Evolutionary conservation across 1,140 invertebrate genomes (phyloP), one percentile per base, ranked within the genome.

Genomic region (Neodiprion pinetum): DNA sequence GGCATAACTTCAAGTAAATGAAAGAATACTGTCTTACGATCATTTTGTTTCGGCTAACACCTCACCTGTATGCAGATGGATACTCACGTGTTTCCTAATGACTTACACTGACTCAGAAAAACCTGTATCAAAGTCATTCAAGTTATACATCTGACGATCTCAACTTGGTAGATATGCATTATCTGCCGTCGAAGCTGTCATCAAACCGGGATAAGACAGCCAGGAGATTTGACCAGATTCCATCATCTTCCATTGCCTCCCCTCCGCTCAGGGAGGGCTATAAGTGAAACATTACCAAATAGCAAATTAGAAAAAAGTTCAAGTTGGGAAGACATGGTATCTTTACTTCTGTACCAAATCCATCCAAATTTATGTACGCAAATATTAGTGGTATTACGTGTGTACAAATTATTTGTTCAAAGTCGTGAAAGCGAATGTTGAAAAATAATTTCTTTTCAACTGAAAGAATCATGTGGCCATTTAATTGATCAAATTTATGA

Each of bases 281-380:
- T 81, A 88, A 88, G 86, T 88, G 84, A 88, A 88, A 88, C 84
- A 88, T 87, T 83, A 88, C 84, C 86, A 88, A 88, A 88, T 82
- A 82, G 77, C 80, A 82, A 88, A 88, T 88, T 88, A 88, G 87
- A 88, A 85, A 80, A 47, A 12, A 12, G 67, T 14, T 47, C n/a
- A 12, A 14, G 21, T 23, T 47, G 5, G 12, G 21, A 11, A 47
- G 67, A 47, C 7, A 69, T 69, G 67, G 67, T 69, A 23, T 21
- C 40, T 21, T 69, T 47, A 69, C 40, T 69, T 69, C 40, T 69
- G 53, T 61, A 61, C 53, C 53, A 61, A 61, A 61, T 61, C 28
- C 53, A 9, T 61, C 53, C 53, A 61, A 61, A 17, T 61, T 17
- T 61, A 40, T 40, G 5, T 3, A 40, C 28, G 28, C 28, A 40